These are phyloP conservation scores for Drosophila phalerata DNA, from an alignment of 2,888 invertebrate genomes.

Conservation along the genomic window DNA sequence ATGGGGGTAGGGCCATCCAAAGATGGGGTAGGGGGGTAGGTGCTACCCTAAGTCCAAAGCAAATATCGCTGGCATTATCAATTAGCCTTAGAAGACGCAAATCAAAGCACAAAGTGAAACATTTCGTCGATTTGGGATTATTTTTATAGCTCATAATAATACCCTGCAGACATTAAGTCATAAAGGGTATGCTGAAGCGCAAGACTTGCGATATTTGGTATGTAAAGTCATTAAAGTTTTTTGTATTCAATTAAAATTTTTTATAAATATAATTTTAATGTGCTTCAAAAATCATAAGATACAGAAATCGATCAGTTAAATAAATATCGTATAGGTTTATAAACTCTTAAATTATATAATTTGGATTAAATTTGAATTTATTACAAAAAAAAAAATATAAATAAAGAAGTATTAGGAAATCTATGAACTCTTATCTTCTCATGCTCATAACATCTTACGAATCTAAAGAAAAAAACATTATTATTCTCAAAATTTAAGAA, in stretches of 20 bases:
- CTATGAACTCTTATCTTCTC: background rate
- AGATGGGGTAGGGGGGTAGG: too few species aligned
- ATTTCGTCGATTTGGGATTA: constrained; percentile 21
- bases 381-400: too few species aligned
- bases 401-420: background rate
- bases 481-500: too few species aligned
- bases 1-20: background rate
- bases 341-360: background rate
- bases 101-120: constrained; percentile 56
- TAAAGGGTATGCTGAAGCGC: background rate
- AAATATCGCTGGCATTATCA: constrained; percentile 44
- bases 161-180: background rate
- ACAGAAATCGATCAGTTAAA: too few species aligned
- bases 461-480: too few species aligned
- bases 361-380: background rate
- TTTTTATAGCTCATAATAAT: constrained; percentile 16
- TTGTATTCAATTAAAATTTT: too few species aligned
- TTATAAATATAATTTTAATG: too few species aligned
- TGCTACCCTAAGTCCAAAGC: constrained; percentile 1
- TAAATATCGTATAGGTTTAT: background rate
- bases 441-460: too few species aligned
- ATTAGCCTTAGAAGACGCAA: constrained; percentile 45
- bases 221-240: background rate
- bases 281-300: too few species aligned
- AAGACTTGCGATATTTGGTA: background rate